Conservation (phyloP, 2,888 invertebrate genomes). For the Pollenia amentaria region DNA sequence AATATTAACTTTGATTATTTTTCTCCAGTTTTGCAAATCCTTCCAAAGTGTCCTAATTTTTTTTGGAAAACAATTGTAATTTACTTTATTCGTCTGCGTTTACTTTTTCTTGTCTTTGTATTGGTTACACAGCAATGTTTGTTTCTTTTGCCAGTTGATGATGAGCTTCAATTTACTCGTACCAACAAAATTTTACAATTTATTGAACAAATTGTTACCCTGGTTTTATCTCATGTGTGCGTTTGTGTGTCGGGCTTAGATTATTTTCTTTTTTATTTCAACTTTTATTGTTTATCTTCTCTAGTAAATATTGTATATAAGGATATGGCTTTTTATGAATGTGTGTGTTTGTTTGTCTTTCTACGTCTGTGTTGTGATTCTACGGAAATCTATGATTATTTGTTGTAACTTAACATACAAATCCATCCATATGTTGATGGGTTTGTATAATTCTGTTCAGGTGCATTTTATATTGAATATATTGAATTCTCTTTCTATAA, state of each 20-base stretch:
- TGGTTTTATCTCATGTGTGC: neutral
- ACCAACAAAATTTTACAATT: constrained; percentile 15
- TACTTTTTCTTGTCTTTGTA: neutral
- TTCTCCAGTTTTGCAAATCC: no score
- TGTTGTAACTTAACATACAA: constrained; percentile 63
- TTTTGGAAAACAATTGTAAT: neutral
- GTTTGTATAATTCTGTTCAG: constrained; percentile 54
- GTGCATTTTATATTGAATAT: constrained; percentile 59
- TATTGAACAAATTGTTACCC: constrained; percentile 56
- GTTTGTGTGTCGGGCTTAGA: neutral
- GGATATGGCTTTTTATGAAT: constrained; percentile 17
- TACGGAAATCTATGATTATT: constrained; percentile 68
- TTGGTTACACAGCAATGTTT: no score
- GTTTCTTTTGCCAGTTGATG: neutral
- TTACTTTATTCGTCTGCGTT: neutral
- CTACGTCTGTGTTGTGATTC: constrained; percentile 41
- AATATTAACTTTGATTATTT: no score
- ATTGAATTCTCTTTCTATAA: constrained; percentile 22
- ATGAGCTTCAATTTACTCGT: constrained; percentile 1
- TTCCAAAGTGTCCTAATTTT: no score
- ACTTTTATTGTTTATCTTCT: constrained; percentile 51
- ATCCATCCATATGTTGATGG: constrained; percentile 59
- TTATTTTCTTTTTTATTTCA: neutral
- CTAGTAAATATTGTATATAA: constrained; percentile 54
- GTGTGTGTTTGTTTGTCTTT: constrained; percentile 2